Base-by-base conservation (phyloP, 2,888 invertebrate genomes). In the Macrophya alboannulata region DNA sequence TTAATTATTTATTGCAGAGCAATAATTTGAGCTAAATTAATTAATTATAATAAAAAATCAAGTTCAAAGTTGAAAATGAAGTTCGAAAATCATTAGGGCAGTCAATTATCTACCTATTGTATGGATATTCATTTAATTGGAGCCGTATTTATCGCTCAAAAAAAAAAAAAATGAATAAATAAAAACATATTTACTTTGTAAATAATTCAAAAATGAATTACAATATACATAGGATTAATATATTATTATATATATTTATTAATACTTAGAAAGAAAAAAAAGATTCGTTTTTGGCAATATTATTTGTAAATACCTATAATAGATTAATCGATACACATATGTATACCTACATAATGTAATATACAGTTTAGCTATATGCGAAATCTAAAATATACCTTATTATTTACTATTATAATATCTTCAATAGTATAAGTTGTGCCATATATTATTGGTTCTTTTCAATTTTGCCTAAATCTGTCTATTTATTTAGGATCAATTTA, bases 241-340 rank as follows among this genome's bases (percentile, higher is more conserved):
- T 83, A 77, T 48, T 71, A 37, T 6, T 74, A 83, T 51, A 48
- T 83, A 83, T 83, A 83, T 83, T 83, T 68, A 83, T 83, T 83
- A 43, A 25, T 82, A 82, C 45, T 65, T 31, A 65, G 62, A 5
- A 55, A n/a, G 8, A n/a, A 55, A 55, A 55, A 55, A 55, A 55
- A 17, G 55, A 55, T 55, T 55, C 55, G 17, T 55, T 55, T 55
- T 55, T 55, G 71, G 71, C 40, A 82, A 45, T 51, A 83, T 83
- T 45, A 83, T 48, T 83, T 83, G 83, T 83, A 83, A 83, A 83
- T 83, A n/a, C n/a, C n/a, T n/a, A 83, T 68, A 68, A 31, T 31
- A 68, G 68, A 37, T 83, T 48, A 21, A 48, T 15, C 17, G 68
- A 83, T 31, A 12, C 62, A 62, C 21, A 59, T 21, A 15, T 59